A percentile compares a stretch with the other conserved stretches of the same genome.
These are phyloP conservation scores for Mastacembelus armatus DNA, from an alignment of 2,797 vertebrate species.

Conservation along the genomic window DNA sequence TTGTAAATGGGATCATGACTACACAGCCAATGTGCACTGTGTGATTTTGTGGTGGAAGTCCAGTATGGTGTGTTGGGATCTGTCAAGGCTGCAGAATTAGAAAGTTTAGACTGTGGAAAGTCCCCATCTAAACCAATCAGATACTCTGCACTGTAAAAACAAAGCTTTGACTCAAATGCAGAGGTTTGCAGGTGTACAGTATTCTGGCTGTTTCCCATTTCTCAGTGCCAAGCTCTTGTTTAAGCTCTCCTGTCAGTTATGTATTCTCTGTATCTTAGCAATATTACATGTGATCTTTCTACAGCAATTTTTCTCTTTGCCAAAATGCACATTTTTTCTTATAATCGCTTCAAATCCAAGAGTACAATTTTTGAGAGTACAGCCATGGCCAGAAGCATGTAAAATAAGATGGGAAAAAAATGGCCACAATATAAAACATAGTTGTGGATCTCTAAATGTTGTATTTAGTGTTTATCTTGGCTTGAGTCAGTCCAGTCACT, in stretches of 20 bases:
- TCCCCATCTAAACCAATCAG: conserved; percentile 18
- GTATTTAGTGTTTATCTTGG: conserved; percentile 75
- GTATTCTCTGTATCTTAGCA: neutral
- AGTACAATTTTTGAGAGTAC: neutral
- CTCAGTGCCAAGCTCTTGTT: neutral
- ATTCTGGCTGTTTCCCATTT: neutral
- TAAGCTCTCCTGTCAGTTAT: neutral
- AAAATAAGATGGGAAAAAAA: conserved; percentile 50
- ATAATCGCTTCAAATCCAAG: conserved; percentile 15
- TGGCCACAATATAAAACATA: conserved; percentile 59
- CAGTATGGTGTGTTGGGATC: conserved; percentile 38
- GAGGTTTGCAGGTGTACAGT: conserved; percentile 7
- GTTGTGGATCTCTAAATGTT: conserved; percentile 71
- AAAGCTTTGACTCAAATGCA: neutral
- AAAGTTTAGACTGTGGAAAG: conserved; percentile 40
- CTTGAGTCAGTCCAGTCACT: conserved; percentile 46
- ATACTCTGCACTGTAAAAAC: conserved; percentile 13
- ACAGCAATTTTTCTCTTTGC: neutral
- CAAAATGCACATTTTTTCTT: conserved; percentile 13
- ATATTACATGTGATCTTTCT: neutral
- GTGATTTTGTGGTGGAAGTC: conserved; percentile 46
- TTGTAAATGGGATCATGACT: conserved; percentile 25
- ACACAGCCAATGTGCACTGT: conserved; percentile 17
- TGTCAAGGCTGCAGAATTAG: conserved; percentile 43
- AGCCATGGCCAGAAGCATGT: conserved; percentile 39